phyloP scores from a whole-genome alignment of 2,113 vertebrate genomes.

The Isurus oxyrinchus region DNA sequence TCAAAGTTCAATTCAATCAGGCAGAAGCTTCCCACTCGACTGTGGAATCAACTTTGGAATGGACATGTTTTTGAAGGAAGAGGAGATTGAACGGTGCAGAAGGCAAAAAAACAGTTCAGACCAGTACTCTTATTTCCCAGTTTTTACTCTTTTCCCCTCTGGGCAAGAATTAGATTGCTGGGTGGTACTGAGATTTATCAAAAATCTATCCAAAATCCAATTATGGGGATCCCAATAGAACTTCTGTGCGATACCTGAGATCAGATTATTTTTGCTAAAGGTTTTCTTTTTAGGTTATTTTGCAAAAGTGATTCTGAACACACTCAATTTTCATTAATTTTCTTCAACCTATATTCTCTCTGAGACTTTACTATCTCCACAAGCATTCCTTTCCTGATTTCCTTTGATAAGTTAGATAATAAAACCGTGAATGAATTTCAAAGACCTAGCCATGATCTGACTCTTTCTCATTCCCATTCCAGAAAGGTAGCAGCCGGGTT shows the following conservation, averaged over 20 bases:
- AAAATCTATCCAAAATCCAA: background rate
- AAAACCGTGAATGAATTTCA: too few species aligned
- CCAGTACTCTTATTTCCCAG: too few species aligned
- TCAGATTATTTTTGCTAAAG: background rate
- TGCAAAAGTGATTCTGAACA: background rate
- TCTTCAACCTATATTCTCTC: background rate
- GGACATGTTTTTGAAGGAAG: background rate
- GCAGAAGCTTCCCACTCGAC: background rate
- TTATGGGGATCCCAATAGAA: background rate
- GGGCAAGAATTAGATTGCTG: too few species aligned
- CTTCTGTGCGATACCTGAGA: background rate
- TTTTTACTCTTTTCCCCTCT: too few species aligned
- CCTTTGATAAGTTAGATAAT: too few species aligned
- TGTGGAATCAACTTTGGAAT: background rate
- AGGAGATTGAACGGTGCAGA: background rate
- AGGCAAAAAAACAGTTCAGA: too few species aligned
- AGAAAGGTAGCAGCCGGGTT: too few species aligned
- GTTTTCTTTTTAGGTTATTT: background rate
- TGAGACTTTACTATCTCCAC: background rate
- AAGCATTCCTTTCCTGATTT: too few species aligned
- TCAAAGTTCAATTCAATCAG: background rate
- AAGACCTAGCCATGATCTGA: too few species aligned
- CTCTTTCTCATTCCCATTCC: too few species aligned
- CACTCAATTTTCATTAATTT: background rate
- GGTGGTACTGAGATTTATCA: background rate